A percentile compares a stretch with the other conserved stretches of the same genome.
These are phyloP conservation scores for Arrhamphus sclerolepis DNA, from an alignment of 2,797 vertebrate species.

Conservation along the genomic window DNA sequence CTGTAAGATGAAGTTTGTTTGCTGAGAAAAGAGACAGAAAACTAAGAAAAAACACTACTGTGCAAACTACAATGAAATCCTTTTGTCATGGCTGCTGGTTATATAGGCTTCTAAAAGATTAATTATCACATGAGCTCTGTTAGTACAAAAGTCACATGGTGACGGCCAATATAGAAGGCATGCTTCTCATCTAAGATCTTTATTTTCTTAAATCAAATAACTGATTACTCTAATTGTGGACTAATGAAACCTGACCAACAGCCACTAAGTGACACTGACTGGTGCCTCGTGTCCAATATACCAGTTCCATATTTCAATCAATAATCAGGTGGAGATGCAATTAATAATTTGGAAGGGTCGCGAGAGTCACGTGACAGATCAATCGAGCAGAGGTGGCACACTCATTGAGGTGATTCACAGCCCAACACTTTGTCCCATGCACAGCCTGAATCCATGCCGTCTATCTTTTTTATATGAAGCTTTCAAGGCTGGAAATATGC, in stretches of 20 bases:
- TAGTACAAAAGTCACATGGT: constrained; percentile 16
- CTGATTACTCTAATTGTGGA: constrained; percentile 8
- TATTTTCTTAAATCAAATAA: constrained; percentile 40
- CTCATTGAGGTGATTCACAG: constrained; percentile 81
- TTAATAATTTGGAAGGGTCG: constrained; percentile 59
- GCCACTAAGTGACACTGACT: constrained; percentile 1
- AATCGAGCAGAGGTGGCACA: constrained; percentile 62
- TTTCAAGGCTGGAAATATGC: constrained; percentile 83
- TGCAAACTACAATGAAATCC: constrained; percentile 64
- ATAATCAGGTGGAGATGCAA: constrained; percentile 67
- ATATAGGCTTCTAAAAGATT: no score
- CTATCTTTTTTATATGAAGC: constrained; percentile 81
- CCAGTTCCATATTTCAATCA: constrained; percentile 67
- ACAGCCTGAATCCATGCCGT: constrained; percentile 68
- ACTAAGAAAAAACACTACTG: constrained; percentile 45
- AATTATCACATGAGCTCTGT: constrained; percentile 66
- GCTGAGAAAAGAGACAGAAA: constrained; percentile 46
- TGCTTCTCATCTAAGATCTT: constrained; percentile 19
- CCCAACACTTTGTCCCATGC: constrained; percentile 71
- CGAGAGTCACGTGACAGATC: constrained; percentile 66
- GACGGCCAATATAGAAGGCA: background rate
- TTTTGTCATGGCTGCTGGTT: constrained; percentile 52
- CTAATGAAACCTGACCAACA: constrained; percentile 32
- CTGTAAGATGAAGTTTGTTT: constrained; percentile 56
- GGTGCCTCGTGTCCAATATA: constrained; percentile 36